A percentile compares a stretch with the other conserved stretches of the same genome.
Conservation (phyloP, 2,113 vertebrate genomes). For the Cheirogaleus medius region DNA sequence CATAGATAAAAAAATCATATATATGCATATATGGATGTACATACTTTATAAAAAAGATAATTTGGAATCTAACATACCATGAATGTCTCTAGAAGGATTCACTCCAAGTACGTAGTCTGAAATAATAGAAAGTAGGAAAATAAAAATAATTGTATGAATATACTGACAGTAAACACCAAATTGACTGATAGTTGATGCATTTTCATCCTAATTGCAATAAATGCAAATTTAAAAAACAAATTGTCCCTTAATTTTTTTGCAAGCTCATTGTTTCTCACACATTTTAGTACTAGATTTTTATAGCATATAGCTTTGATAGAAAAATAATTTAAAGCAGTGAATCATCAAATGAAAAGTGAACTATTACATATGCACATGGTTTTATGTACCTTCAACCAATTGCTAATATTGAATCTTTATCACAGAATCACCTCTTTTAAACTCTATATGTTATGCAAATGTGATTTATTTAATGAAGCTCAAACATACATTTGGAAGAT, state of each 20-base stretch:
- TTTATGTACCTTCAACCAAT: not conserved
- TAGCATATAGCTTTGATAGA: not conserved
- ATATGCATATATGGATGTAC: not conserved
- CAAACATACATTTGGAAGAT: not conserved
- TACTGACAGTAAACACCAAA: not conserved
- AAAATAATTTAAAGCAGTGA: not conserved
- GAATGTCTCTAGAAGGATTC: slow-evolving; percentile 46
- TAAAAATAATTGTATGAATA: not conserved
- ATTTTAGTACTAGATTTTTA: slow-evolving; percentile 16
- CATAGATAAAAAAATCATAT: not conserved
- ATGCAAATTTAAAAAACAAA: not conserved
- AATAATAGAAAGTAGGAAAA: slow-evolving; percentile 51
- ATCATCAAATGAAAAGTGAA: not conserved
- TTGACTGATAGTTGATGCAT: not conserved
- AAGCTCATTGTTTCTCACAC: not conserved
- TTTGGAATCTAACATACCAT: not conserved
- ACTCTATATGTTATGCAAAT: not conserved
- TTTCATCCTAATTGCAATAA: not conserved
- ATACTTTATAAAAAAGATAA: not conserved
- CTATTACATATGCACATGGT: not conserved
- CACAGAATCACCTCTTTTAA: not conserved
- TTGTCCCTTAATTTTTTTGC: not conserved
- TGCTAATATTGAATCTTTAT: slow-evolving; percentile 29
- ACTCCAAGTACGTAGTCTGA: slow-evolving; percentile 36
- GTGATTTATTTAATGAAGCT: not conserved